Percentiles rank a stretch among this genome's conserved stretches.
These are phyloP conservation scores for Xanthorhoe spadicearia DNA, from an alignment of 2,888 invertebrate genomes.

Conservation along the genomic window DNA sequence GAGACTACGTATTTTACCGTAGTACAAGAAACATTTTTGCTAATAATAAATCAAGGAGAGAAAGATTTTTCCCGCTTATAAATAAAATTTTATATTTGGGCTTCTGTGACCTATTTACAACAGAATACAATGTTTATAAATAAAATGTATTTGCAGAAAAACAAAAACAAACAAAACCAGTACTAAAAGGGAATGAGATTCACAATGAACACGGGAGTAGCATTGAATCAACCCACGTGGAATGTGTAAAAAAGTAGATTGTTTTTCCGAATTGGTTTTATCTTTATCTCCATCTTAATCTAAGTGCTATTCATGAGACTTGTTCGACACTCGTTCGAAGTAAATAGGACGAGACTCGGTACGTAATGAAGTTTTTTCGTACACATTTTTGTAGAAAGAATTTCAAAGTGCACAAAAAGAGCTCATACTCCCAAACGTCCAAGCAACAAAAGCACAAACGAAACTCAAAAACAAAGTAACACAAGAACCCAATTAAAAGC, in stretches of 20 bases:
- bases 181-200: too few species aligned
- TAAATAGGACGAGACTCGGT: too few species aligned
- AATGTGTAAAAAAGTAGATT: too few species aligned
- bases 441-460: background rate
- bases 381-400: background rate
- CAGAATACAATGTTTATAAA: background rate
- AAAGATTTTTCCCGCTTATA: constrained; percentile 1
- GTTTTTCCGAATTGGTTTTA: too few species aligned
- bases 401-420: background rate
- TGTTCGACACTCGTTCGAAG: too few species aligned
- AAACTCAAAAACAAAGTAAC: constrained; percentile 1
- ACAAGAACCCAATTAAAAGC: constrained; percentile 19
- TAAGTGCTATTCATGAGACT: too few species aligned
- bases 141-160: background rate
- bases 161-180: too few species aligned
- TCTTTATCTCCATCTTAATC: too few species aligned
- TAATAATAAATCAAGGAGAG: constrained; percentile 28
- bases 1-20: constrained; percentile 26
- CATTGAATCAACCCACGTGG: too few species aligned
- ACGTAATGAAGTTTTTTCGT: too few species aligned
- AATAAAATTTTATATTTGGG: constrained; percentile 1
- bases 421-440: background rate
- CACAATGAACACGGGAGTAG: too few species aligned
- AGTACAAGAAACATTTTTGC: constrained; percentile 27
- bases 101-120: background rate